A percentile compares a stretch with the other conserved stretches of the same genome.
Evolutionary conservation across 2,797 vertebrate species (phyloP).

Genomic region (Peromyscus eremicus): DNA sequence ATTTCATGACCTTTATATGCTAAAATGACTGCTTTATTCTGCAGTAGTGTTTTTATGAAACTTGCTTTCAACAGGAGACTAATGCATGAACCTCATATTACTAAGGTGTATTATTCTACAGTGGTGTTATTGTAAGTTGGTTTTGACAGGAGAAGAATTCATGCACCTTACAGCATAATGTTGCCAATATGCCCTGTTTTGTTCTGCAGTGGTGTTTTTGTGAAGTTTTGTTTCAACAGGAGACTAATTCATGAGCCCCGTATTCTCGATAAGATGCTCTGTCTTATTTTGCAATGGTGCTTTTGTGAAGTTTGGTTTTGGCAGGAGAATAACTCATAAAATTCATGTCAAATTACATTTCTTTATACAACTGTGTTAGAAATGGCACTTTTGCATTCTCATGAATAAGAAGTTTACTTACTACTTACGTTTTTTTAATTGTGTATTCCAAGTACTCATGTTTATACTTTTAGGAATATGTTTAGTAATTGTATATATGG

Average conservation of each 20-base stretch:
- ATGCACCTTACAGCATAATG: neutral
- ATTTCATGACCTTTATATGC: slow-evolving; percentile 74
- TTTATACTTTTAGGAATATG: slow-evolving; percentile 96
- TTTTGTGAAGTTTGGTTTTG: slow-evolving; percentile 89
- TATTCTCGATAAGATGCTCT: slow-evolving; percentile 74
- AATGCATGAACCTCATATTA: slow-evolving; percentile 78
- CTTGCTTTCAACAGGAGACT: slow-evolving; percentile 90
- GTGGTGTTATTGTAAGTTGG: slow-evolving; percentile 87
- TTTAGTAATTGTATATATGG: slow-evolving; percentile 92
- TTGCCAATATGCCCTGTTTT: slow-evolving; percentile 79
- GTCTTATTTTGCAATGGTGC: slow-evolving; percentile 84
- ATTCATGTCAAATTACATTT: slow-evolving; percentile 91
- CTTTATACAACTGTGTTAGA: slow-evolving; percentile 91
- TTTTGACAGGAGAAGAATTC: slow-evolving; percentile 91
- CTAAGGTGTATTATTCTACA: slow-evolving; percentile 83
- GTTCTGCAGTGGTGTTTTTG: slow-evolving; percentile 86
- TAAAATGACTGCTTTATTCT: slow-evolving; percentile 86
- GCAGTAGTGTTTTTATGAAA: slow-evolving; percentile 87
- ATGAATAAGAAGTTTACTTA: slow-evolving; percentile 89
- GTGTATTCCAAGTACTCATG: slow-evolving; percentile 96
- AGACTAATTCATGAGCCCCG: slow-evolving; percentile 84
- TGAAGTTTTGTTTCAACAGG: slow-evolving; percentile 89
- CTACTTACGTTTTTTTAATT: slow-evolving; percentile 91
- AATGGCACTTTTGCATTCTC: slow-evolving; percentile 90
- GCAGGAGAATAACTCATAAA: slow-evolving; percentile 87